A percentile compares a stretch with the other conserved stretches of the same genome.
phyloP scores from a whole-genome alignment of 2,797 vertebrate species.

The Enteromius thamalakanensis region DNA sequence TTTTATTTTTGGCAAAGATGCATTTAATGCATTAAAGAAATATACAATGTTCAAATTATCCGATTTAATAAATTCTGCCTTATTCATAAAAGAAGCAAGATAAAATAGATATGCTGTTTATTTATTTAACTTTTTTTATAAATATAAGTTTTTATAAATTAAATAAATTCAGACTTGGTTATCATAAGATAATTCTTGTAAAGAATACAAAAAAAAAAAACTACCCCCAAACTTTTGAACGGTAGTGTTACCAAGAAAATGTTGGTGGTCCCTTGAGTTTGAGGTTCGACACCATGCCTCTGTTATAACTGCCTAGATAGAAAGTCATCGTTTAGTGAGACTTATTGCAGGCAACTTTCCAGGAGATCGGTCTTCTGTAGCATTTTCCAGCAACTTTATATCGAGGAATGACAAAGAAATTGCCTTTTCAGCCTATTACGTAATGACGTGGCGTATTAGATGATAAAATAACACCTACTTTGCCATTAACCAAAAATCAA shows the following conservation, averaged over 20 bases:
- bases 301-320: neutral
- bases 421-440: neutral
- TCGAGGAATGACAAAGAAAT: neutral
- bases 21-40: neutral
- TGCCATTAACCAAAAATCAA: constrained; percentile 18
- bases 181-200: too few species aligned
- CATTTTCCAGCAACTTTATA: neutral
- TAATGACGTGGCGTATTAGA: constrained; percentile 10
- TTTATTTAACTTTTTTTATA: too few species aligned
- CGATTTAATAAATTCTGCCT: too few species aligned
- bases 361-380: neutral
- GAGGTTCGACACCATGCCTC: neutral
- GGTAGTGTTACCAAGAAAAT: neutral
- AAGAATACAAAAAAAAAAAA: neutral
- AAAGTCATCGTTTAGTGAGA: neutral
- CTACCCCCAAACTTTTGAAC: neutral
- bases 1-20: neutral
- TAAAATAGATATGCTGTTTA: too few species aligned
- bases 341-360: neutral
- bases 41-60: neutral
- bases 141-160: too few species aligned
- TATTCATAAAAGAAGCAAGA: neutral
- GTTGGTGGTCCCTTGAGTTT: neutral
- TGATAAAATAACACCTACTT: constrained; percentile 12
- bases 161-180: too few species aligned